Conservation (phyloP, 2,888 invertebrate genomes). For the Ophion ventricosus region DNA sequence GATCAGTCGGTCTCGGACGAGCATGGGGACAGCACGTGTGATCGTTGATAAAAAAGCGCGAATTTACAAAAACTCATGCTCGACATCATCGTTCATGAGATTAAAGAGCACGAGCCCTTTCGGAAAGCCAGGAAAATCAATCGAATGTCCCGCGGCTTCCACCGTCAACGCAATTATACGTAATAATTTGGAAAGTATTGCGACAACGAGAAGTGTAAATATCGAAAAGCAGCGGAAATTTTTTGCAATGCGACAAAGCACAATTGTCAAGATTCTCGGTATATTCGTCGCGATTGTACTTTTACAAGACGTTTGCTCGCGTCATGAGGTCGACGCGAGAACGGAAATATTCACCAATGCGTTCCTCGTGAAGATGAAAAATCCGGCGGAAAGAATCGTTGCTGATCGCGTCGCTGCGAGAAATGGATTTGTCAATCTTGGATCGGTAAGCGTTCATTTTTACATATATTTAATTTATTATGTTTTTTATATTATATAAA, state of each 20-base stretch:
- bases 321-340: constrained; percentile 69
- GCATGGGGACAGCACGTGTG: constrained; percentile 77
- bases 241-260: constrained; percentile 30
- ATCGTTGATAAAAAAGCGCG: constrained; percentile 40
- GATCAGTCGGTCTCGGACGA: constrained; percentile 75
- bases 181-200: constrained; percentile 13
- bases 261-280: constrained; percentile 43
- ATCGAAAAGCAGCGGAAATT: constrained; percentile 36
- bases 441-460: constrained; percentile 90
- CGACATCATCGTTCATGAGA: constrained; percentile 45
- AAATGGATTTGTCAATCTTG: constrained; percentile 97
- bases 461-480: background rate
- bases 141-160: constrained; percentile 9
- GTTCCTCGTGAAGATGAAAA: constrained; percentile 95
- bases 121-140: background rate
- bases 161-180: background rate
- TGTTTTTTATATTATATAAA: background rate
- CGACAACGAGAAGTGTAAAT: constrained; percentile 40
- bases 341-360: constrained; percentile 96
- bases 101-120: background rate
- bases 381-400: constrained; percentile 89
- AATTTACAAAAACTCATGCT: constrained; percentile 33
- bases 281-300: constrained; percentile 60
- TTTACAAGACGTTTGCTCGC: constrained; percentile 53
- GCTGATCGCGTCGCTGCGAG: constrained; percentile 93